Evolutionary conservation across 1,140 invertebrate species (phyloP).

Genomic region (Pseudobourletiella spinata): DNA sequence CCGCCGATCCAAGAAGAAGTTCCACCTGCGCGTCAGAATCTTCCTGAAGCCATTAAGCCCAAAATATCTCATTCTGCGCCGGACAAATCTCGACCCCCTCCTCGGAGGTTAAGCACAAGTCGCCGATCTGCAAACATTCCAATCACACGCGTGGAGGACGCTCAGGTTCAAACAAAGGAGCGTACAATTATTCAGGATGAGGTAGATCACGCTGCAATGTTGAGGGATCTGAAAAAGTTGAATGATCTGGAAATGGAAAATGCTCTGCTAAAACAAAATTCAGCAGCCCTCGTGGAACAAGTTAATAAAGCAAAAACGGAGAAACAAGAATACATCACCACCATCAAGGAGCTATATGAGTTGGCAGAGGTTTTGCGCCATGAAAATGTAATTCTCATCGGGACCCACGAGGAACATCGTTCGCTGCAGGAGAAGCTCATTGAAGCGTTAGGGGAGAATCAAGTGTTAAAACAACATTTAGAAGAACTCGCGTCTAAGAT

Average conservation of each 20-base stretch:
- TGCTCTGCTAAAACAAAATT: neutral
- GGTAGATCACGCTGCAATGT: neutral
- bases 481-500: neutral
- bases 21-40: neutral
- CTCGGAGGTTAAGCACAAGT: neutral
- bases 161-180: neutral
- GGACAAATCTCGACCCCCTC: neutral
- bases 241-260: constrained; percentile 11
- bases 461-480: constrained; percentile 13
- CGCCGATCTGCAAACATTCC: neutral
- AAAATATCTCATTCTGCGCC: neutral
- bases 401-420: constrained; percentile 8
- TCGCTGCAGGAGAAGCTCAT: constrained; percentile 7
- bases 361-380: constrained; percentile 14
- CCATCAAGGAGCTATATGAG: constrained; percentile 19
- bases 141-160: neutral
- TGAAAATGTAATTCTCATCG: constrained; percentile 10
- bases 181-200: neutral
- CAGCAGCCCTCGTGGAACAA: neutral
- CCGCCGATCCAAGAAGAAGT: neutral
- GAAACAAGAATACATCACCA: constrained; percentile 14
- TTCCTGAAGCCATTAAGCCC: neutral
- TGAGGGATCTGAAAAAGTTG: neutral
- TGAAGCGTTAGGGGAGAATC: constrained; percentile 15
- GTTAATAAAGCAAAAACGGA: constrained; percentile 16